phyloP scores from a whole-genome alignment of 2,113 vertebrate genomes.

The Pluvialis apricaria region DNA sequence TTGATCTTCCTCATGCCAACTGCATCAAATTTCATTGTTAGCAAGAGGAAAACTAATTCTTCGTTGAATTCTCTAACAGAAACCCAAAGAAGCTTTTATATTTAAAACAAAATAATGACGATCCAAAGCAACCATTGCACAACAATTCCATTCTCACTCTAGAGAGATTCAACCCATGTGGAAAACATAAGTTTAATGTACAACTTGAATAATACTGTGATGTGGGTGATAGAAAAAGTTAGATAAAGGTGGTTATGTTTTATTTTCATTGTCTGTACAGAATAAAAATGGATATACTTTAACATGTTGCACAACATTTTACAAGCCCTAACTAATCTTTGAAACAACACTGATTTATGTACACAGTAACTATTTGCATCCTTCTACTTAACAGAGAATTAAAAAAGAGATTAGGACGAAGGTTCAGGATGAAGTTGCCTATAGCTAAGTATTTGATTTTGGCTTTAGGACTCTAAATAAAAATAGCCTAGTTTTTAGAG shows the following conservation, averaged over 20 bases:
- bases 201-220: background rate
- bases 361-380: constrained; percentile 28
- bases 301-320: background rate
- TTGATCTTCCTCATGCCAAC: background rate
- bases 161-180: background rate
- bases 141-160: background rate
- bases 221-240: background rate
- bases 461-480: constrained; percentile 13
- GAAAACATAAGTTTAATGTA: background rate
- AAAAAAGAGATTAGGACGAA: constrained; percentile 32
- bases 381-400: constrained; percentile 26
- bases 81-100: background rate
- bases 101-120: background rate
- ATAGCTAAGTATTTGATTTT: constrained; percentile 26
- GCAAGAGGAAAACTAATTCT: background rate
- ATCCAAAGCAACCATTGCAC: background rate
- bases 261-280: background rate
- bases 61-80: background rate
- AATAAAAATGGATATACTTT: background rate
- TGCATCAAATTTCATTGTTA: background rate
- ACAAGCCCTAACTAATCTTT: background rate
- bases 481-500: constrained; percentile 23
- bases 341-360: constrained; percentile 26
- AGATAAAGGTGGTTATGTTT: background rate
- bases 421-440: constrained; percentile 22